A percentile compares a stretch with the other conserved stretches of the same genome.
Conservation (phyloP, 2,888 invertebrate genomes). For the Glyphotaelius pellucidus region DNA sequence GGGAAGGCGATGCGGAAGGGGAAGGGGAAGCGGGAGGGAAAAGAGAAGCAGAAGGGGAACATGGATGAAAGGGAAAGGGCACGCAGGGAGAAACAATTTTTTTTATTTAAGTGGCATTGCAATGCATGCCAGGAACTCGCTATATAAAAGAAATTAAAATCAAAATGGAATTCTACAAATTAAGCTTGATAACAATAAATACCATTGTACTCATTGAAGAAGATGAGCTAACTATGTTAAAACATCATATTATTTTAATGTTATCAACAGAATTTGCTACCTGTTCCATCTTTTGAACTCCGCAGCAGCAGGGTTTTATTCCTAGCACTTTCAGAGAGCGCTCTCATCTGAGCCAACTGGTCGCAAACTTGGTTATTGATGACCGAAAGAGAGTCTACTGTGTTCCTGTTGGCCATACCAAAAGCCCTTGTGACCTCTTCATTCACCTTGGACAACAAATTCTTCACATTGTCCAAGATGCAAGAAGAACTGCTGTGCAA, state of each 20-base stretch:
- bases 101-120: no score
- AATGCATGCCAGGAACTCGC: no score
- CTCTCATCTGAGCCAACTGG: constrained; percentile 50
- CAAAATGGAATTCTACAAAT: no score
- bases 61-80: no score
- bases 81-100: no score
- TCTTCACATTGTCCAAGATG: constrained; percentile 39
- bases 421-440: constrained; percentile 39
- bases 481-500: constrained; percentile 13
- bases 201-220: background rate
- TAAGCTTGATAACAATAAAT: no score
- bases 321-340: constrained; percentile 34
- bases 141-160: no score
- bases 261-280: background rate
- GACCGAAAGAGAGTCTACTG: constrained; percentile 37
- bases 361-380: constrained; percentile 46
- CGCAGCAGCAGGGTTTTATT: constrained; percentile 22
- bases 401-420: constrained; percentile 34
- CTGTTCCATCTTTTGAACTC: background rate
- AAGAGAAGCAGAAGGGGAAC: no score
- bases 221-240: background rate
- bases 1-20: no score
- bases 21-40: no score
- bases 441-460: constrained; percentile 43
- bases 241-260: background rate